Evolutionary conservation across 2,888 invertebrate species (phyloP).

Genomic region (Ptilodon capucinus): DNA sequence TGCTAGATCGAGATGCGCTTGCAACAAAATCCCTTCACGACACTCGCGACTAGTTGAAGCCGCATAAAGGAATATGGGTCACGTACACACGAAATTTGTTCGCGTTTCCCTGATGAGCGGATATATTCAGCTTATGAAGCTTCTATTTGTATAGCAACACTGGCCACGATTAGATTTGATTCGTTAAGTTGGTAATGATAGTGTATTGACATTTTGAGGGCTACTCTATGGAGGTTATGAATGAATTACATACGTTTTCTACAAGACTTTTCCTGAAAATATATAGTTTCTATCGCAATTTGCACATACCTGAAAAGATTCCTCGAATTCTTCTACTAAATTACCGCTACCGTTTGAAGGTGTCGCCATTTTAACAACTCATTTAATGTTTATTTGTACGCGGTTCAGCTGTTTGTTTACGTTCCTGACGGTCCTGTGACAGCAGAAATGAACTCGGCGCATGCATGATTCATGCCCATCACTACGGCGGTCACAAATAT

Average conservation of each 20-base stretch:
- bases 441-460: constrained; percentile 16
- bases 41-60: constrained; percentile 56
- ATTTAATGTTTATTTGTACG: constrained; percentile 11
- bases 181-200: constrained; percentile 60
- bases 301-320: constrained; percentile 90
- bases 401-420: constrained; percentile 34
- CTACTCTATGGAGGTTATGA: constrained; percentile 53
- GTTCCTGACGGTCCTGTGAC: constrained; percentile 18
- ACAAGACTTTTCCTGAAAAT: not conserved
- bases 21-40: constrained; percentile 66
- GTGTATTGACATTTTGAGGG: constrained; percentile 57
- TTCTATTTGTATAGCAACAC: constrained; percentile 60
- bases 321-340: constrained; percentile 94
- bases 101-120: constrained; percentile 33
- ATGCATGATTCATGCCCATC: constrained; percentile 29
- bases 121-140: constrained; percentile 64
- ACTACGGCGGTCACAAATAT: constrained; percentile 25
- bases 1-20: constrained; percentile 70
- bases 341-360: constrained; percentile 93
- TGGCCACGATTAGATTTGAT: constrained; percentile 46
- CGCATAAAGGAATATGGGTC: constrained; percentile 68
- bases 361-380: constrained; percentile 84
- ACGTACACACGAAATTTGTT: constrained; percentile 69
- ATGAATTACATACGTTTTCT: constrained; percentile 24
- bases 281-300: constrained; percentile 7